phyloP scores from a whole-genome alignment of 2,888 invertebrate species.

The Drosophila phalerata region DNA sequence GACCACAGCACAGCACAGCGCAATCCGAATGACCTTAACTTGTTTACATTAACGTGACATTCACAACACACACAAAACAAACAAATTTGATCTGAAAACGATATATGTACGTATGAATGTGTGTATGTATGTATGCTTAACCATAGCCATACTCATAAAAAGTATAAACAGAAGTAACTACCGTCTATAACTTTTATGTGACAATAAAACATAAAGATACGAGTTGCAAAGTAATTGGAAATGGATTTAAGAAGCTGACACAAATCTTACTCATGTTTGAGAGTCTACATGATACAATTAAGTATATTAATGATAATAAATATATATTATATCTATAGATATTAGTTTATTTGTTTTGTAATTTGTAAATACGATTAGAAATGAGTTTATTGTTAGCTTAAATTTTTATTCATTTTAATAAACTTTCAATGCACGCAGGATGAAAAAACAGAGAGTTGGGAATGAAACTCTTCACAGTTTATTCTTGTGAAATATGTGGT shows the following conservation, averaged over 20 bases:
- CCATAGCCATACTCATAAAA: conserved; percentile 26
- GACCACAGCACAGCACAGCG: conserved; percentile 21
- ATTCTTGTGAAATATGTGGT: not conserved
- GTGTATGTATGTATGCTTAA: conserved; percentile 2
- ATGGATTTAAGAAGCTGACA: not conserved
- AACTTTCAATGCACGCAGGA: not conserved
- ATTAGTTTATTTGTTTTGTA: not conserved
- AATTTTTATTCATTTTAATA: not conserved
- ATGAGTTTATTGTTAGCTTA: no score
- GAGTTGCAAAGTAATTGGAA: conserved; percentile 4
- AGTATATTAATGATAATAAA: not conserved
- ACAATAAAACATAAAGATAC: conserved; percentile 15
- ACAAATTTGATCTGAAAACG: conserved; percentile 43
- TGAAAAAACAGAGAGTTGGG: not conserved
- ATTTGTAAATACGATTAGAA: not conserved
- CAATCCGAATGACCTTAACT: conserved; percentile 59
- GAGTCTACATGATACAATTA: not conserved
- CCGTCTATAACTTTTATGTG: conserved; percentile 22
- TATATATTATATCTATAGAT: not conserved
- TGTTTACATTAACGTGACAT: conserved; percentile 65
- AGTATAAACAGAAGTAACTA: conserved; percentile 25
- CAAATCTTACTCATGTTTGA: not conserved
- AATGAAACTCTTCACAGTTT: not conserved
- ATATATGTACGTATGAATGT: conserved; percentile 1
- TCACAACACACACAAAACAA: conserved; percentile 54